phyloP scores from a whole-genome alignment of 2,113 vertebrate species.

The Hippotragus niger region DNA sequence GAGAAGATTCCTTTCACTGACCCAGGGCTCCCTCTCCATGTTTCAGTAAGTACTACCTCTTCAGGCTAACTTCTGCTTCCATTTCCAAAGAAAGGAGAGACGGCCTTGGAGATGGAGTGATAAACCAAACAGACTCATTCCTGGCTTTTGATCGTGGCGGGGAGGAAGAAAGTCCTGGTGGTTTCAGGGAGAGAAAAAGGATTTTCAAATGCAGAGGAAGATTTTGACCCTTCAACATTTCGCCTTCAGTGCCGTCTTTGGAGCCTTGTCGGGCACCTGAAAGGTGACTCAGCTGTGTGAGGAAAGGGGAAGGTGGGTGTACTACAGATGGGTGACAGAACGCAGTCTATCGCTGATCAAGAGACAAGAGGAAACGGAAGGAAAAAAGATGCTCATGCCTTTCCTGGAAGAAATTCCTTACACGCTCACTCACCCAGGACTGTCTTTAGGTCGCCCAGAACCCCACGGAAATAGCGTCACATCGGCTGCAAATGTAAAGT shows the following conservation, averaged over 20 bases:
- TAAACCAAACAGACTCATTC: not conserved
- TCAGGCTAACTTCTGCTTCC: not conserved
- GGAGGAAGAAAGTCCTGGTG: not conserved
- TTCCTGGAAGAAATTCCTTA: not conserved
- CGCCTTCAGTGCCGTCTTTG: not conserved
- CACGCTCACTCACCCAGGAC: no score
- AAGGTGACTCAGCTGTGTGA: not conserved
- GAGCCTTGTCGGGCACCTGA: not conserved
- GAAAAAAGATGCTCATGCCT: not conserved
- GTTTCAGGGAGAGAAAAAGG: not conserved
- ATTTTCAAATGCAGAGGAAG: not conserved
- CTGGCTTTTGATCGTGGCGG: not conserved
- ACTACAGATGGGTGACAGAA: rapidly evolving
- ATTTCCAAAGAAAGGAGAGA: not conserved
- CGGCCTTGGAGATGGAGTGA: not conserved
- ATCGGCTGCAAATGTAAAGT: not conserved
- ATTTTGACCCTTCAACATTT: not conserved
- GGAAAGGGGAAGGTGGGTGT: no score
- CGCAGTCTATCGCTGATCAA: rapidly evolving
- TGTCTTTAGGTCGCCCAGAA: not conserved
- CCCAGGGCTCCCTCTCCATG: no score
- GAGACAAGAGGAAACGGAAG: not conserved
- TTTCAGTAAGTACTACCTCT: not conserved
- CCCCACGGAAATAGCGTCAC: not conserved
- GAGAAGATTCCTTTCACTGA: not conserved